phyloP scores from a whole-genome alignment of 2,797 vertebrate genomes.

The Onychomys torridus region DNA sequence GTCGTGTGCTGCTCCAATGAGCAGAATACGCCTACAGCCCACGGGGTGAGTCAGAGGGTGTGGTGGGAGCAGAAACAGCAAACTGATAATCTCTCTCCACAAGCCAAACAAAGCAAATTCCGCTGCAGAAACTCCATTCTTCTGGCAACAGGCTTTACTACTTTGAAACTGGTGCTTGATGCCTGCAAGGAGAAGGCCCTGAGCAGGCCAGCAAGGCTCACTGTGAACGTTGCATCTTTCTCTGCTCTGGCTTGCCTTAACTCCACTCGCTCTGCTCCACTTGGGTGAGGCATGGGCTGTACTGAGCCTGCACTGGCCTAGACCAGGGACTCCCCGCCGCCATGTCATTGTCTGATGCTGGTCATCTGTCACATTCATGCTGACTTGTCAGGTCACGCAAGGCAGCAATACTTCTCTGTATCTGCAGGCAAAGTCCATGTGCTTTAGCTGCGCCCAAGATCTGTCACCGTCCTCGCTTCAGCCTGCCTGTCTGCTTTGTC shows the following conservation, averaged over 20 bases:
- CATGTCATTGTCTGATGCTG: not conserved
- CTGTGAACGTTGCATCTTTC: accelerated
- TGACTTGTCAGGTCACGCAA: not conserved
- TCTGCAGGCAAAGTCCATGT: constrained; percentile 11
- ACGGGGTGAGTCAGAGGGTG: constrained; percentile 56
- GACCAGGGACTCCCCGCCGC: not conserved
- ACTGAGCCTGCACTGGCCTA: not conserved
- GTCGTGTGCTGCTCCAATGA: constrained; percentile 24
- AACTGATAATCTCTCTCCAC: constrained; percentile 61
- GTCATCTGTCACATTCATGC: constrained; percentile 14
- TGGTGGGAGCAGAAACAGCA: constrained; percentile 63
- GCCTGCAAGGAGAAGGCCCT: not conserved
- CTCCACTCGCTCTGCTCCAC: not conserved
- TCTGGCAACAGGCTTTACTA: constrained; percentile 19
- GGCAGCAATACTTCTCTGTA: not conserved
- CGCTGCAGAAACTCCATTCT: not conserved
- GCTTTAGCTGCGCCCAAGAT: not conserved
- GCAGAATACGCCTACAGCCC: constrained; percentile 10
- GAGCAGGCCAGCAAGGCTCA: not conserved
- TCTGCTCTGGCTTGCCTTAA: not conserved
- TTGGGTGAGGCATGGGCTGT: not conserved
- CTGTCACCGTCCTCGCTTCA: not conserved
- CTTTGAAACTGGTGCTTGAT: not conserved
- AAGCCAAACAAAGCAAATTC: not conserved
- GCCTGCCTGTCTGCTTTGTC: not conserved